Conservation (phyloP, 1,140 invertebrate species). For the Portunus trituberculatus region DNA sequence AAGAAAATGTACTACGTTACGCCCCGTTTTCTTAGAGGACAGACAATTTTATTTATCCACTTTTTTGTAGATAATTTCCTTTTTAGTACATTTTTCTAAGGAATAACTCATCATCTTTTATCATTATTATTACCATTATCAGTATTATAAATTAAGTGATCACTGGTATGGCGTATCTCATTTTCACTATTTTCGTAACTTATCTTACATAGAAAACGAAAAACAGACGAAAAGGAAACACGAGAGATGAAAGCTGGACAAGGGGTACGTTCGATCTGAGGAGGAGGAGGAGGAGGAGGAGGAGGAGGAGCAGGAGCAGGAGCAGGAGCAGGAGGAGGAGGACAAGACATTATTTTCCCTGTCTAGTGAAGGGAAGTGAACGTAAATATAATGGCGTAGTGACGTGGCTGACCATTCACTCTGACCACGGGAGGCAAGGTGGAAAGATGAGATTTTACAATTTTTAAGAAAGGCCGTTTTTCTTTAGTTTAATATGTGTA, state of each 20-base stretch:
- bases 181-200: background rate
- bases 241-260: too few relatives aligned
- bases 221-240: too few relatives aligned
- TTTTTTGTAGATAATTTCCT: background rate
- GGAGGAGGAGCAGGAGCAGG: too few relatives aligned
- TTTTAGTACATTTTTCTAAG: background rate
- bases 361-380: background rate
- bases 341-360: background rate
- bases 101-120: too few relatives aligned
- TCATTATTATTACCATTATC: too few relatives aligned
- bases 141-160: background rate
- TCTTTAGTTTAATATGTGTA: too few relatives aligned
- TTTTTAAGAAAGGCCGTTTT: too few relatives aligned
- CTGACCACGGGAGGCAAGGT: too few relatives aligned
- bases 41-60: background rate
- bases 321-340: background rate
- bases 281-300: too few relatives aligned
- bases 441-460: too few relatives aligned
- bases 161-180: background rate
- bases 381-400: background rate
- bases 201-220: background rate
- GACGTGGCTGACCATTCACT: background rate
- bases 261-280: too few relatives aligned
- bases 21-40: background rate
- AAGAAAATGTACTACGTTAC: background rate